Percentiles rank a stretch among this genome's conserved stretches.
phyloP scores from a whole-genome alignment of 2,113 vertebrate genomes.

The Vombatus ursinus region DNA sequence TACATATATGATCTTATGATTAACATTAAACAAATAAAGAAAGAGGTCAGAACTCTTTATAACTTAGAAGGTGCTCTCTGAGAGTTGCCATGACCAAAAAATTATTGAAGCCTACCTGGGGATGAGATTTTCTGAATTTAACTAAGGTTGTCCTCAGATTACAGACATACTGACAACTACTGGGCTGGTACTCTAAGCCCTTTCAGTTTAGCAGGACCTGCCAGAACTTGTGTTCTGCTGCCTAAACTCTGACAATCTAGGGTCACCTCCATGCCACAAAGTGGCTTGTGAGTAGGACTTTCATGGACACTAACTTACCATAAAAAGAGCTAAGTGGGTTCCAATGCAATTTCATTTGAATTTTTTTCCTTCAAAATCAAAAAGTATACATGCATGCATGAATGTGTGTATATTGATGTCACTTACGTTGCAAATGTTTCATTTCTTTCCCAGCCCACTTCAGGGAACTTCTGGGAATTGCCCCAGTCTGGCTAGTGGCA shows the following conservation, averaged over 20 bases:
- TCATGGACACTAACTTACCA: not conserved
- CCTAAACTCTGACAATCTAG: not conserved
- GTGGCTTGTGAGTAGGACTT: not conserved
- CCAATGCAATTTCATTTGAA: not conserved
- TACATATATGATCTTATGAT: not conserved
- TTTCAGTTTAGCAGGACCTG: not conserved
- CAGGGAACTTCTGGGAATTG: not conserved
- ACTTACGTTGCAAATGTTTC: not conserved
- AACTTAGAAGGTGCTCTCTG: not conserved
- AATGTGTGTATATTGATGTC: not conserved
- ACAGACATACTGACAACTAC: not conserved
- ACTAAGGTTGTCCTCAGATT: not conserved
- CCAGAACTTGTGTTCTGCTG: not conserved
- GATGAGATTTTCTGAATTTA: not conserved
- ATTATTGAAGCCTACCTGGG: not conserved
- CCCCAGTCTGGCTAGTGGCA: not conserved
- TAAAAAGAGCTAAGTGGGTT: not conserved
- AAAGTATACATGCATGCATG: not conserved
- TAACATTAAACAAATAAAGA: not conserved
- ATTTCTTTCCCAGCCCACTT: not conserved
- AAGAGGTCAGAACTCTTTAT: not conserved
- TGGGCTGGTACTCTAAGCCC: not conserved
- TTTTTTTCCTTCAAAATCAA: not conserved
- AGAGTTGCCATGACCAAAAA: not conserved
- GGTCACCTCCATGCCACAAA: not conserved